Percentiles rank a stretch among this genome's conserved stretches.
phyloP scores from a whole-genome alignment of 1,140 invertebrate genomes.

The Drosophila obscura region DNA sequence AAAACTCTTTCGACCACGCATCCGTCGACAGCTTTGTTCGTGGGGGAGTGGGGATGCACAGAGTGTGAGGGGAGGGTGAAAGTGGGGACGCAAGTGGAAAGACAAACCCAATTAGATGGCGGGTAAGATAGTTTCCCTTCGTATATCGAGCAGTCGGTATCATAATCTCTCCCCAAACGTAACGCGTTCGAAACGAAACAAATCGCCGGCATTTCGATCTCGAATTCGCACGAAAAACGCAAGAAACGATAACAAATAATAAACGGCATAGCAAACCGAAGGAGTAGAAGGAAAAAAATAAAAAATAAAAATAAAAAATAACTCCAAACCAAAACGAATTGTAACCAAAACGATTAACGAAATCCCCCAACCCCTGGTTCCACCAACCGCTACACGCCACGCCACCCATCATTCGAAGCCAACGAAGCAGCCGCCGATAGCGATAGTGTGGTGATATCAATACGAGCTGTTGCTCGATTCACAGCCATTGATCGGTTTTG shows the following conservation, averaged over 20 bases:
- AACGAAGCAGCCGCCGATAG: no score
- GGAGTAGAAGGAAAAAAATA: neutral
- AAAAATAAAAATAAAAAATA: neutral
- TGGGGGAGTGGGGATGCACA: neutral
- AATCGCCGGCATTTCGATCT: slow-evolving; percentile 54
- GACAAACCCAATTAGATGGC: slow-evolving; percentile 45
- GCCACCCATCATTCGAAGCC: no score
- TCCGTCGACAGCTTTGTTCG: slow-evolving; percentile 27
- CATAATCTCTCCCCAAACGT: slow-evolving; percentile 28
- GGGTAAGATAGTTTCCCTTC: slow-evolving; percentile 68
- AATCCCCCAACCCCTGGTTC: no score
- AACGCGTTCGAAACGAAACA: slow-evolving; percentile 37
- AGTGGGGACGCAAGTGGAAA: slow-evolving; percentile 22
- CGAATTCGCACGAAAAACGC: slow-evolving; percentile 10
- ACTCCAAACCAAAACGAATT: slow-evolving; percentile 10
- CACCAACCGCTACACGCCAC: no score
- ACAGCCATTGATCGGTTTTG: no score
- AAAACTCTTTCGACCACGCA: slow-evolving; percentile 50
- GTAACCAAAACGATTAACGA: slow-evolving; percentile 6
- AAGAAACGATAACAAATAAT: slow-evolving; percentile 3
- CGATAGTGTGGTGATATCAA: no score
- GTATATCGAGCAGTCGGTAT: slow-evolving; percentile 64
- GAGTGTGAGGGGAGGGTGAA: slow-evolving; percentile 5
- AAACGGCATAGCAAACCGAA: no score
- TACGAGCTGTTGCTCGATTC: no score